Evolutionary conservation across 2,797 vertebrate species (phyloP).

Genomic region (Denticeps clupeoides): DNA sequence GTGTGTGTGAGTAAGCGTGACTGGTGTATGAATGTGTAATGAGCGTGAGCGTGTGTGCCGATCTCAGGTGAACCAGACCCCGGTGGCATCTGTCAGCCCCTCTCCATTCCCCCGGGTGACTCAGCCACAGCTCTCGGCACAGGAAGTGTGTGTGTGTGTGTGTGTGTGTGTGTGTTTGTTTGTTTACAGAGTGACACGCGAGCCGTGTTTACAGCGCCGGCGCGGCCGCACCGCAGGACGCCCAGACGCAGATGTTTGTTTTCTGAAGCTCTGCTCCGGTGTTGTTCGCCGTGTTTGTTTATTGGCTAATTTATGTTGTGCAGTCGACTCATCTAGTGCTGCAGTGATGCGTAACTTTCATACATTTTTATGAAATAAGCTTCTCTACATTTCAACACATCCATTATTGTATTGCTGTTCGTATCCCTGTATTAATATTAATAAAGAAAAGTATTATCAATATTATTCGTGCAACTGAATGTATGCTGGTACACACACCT

Average conservation of each 20-base stretch:
- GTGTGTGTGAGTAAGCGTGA: too few relatives aligned
- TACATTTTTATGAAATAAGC: too few relatives aligned
- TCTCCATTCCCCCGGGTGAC: not conserved
- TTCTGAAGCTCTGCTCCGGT: not conserved
- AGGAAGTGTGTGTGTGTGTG: not conserved
- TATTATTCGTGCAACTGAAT: too few relatives aligned
- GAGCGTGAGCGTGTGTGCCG: not conserved
- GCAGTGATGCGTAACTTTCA: too few relatives aligned
- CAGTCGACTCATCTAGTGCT: slow-evolving; percentile 6
- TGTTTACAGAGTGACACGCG: slow-evolving; percentile 55
- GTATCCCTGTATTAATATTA: too few relatives aligned
- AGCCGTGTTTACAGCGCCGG: slow-evolving; percentile 55
- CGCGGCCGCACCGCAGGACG: slow-evolving; percentile 18
- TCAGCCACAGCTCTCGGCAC: not conserved
- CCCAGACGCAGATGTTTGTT: slow-evolving; percentile 14
- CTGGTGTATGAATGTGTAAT: too few relatives aligned
- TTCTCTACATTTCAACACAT: too few relatives aligned
- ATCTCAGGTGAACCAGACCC: not conserved
- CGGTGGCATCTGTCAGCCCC: not conserved
- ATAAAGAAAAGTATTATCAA: too few relatives aligned
- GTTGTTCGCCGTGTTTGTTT: not conserved
- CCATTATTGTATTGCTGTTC: too few relatives aligned
- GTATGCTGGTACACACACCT: too few relatives aligned
- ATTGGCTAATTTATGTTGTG: slow-evolving; percentile 13
- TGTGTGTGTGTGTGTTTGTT: slow-evolving; percentile 34